Evolutionary conservation across 2,888 invertebrate species (phyloP).

Genomic region (Volucella bombylans): DNA sequence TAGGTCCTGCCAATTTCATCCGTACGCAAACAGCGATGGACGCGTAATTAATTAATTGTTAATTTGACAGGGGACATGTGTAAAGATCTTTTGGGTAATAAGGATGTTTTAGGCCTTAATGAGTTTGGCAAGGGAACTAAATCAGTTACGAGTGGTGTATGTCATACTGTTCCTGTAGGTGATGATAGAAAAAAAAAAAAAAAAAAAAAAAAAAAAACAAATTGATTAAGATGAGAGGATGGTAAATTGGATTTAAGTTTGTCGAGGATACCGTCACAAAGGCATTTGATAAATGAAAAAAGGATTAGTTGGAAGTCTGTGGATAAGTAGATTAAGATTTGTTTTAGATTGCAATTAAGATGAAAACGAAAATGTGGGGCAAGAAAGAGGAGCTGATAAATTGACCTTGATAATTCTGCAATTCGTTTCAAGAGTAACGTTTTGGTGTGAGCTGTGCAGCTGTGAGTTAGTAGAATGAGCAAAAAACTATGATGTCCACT

Average conservation of each 20-base stretch:
- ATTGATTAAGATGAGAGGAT: slow-evolving; percentile 26
- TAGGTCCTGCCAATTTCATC: slow-evolving; percentile 29
- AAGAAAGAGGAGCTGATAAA: too few species aligned
- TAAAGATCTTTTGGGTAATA: slow-evolving; percentile 6
- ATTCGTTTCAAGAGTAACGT: too few species aligned
- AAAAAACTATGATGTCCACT: too few species aligned
- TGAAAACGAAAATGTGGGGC: background rate
- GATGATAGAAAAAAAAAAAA: too few species aligned
- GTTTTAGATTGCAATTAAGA: slow-evolving; percentile 8
- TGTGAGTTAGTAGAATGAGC: too few species aligned
- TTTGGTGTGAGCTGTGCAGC: too few species aligned
- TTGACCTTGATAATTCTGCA: too few species aligned
- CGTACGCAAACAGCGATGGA: slow-evolving; percentile 16
- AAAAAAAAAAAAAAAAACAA: slow-evolving; percentile 10
- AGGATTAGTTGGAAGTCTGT: slow-evolving; percentile 34
- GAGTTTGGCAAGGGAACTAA: background rate
- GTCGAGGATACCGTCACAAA: slow-evolving; percentile 16
- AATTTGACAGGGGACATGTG: slow-evolving; percentile 36
- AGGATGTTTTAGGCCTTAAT: slow-evolving; percentile 33
- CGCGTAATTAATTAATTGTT: slow-evolving; percentile 49
- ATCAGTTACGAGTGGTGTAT: background rate
- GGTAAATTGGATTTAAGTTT: slow-evolving; percentile 17
- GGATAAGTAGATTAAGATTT: slow-evolving; percentile 37
- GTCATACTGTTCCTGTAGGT: background rate
- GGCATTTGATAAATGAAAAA: slow-evolving; percentile 13